Conservation (phyloP, 2,797 vertebrate genomes). For the Enteromius fasciolatus region DNA sequence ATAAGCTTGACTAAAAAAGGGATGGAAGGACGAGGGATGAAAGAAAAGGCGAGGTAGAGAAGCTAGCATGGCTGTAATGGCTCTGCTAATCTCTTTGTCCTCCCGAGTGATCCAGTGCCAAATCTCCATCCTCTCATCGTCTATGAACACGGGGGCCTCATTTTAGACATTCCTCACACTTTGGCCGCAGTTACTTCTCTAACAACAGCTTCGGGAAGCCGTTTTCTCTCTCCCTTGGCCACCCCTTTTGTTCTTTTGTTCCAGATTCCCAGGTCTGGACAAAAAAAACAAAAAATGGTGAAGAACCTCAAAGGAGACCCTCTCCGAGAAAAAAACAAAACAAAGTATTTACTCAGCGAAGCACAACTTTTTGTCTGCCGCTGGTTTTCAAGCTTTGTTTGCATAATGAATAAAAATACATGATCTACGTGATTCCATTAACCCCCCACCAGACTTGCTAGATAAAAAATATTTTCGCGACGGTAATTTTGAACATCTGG, state of each 20-base stretch:
- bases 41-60: slow-evolving; percentile 59
- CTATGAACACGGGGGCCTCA: slow-evolving; percentile 69
- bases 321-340: background rate
- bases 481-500: slow-evolving; percentile 52
- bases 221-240: slow-evolving; percentile 5
- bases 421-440: background rate
- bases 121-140: slow-evolving; percentile 62
- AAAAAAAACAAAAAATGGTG: background rate
- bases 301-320: slow-evolving; percentile 8
- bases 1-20: slow-evolving; percentile 41
- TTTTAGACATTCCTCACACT: slow-evolving; percentile 63
- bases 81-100: slow-evolving; percentile 47
- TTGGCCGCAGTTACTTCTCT: background rate
- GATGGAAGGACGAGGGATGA: slow-evolving; percentile 63
- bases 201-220: slow-evolving; percentile 32
- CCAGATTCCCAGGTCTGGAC: slow-evolving; percentile 12
- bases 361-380: slow-evolving; percentile 15
- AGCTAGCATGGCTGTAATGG: slow-evolving; percentile 50
- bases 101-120: slow-evolving; percentile 47
- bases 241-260: slow-evolving; percentile 40
- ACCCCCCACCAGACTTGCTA: slow-evolving; percentile 1
- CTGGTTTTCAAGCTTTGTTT: background rate
- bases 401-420: slow-evolving; percentile 35
- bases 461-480: slow-evolving; percentile 35
- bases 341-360: background rate